Percentiles rank a stretch among this genome's conserved stretches.
Evolutionary conservation across 2,888 invertebrate species (phyloP).

Genomic region (Allophyes oxyacanthae): DNA sequence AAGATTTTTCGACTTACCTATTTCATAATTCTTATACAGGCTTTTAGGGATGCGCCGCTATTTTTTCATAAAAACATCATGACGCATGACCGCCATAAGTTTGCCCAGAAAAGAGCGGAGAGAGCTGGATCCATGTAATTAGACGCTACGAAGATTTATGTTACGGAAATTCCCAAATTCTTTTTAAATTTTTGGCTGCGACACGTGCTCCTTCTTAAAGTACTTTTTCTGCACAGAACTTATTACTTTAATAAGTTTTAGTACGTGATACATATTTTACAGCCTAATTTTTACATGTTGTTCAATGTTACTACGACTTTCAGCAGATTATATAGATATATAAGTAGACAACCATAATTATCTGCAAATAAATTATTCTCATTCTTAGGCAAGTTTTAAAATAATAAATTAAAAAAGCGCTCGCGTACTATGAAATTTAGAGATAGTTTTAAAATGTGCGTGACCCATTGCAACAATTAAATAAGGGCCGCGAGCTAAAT

Average conservation of each 20-base stretch:
- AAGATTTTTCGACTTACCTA: constrained; percentile 61
- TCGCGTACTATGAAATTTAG: no score
- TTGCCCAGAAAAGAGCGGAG: constrained; percentile 77
- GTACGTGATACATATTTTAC: constrained; percentile 52
- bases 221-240: constrained; percentile 61
- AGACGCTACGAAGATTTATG: constrained; percentile 86
- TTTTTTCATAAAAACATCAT: constrained; percentile 84
- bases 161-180: constrained; percentile 81
- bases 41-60: constrained; percentile 67
- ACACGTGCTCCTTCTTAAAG: constrained; percentile 72
- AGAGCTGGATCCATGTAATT: constrained; percentile 84
- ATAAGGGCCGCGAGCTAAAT: background rate
- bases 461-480: background rate
- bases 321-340: no score
- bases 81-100: constrained; percentile 86
- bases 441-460: background rate
- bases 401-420: constrained; percentile 29
- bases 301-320: no score
- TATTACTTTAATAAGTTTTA: constrained; percentile 60
- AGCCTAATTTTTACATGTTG: constrained; percentile 45
- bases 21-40: constrained; percentile 71
- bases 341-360: no score
- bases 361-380: no score
- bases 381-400: no score
- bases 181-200: constrained; percentile 79